phyloP scores from a whole-genome alignment of 2,113 vertebrate species.

The Pitta sordida region DNA sequence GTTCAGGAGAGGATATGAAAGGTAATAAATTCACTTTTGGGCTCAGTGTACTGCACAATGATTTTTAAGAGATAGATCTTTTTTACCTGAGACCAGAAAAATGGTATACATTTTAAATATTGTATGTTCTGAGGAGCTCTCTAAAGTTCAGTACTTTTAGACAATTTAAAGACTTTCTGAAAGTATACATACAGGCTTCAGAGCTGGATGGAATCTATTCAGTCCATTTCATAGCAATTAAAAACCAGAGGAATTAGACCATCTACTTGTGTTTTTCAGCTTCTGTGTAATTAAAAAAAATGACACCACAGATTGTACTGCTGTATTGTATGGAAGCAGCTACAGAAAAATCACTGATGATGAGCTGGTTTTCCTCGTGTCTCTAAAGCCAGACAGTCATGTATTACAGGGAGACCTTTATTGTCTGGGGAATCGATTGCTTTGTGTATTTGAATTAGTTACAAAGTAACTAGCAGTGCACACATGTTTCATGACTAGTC shows the following conservation, averaged over 20 bases:
- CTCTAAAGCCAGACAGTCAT: background rate
- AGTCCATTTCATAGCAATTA: background rate
- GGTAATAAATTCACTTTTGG: background rate
- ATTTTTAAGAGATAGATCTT: background rate
- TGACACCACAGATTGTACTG: background rate
- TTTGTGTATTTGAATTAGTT: background rate
- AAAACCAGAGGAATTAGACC: background rate
- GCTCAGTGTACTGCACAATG: background rate
- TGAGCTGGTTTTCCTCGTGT: background rate
- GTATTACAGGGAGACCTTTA: background rate
- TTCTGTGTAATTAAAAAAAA: background rate
- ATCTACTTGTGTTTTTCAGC: background rate
- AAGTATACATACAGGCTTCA: background rate
- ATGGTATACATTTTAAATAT: background rate
- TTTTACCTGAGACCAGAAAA: background rate
- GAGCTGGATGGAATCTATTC: background rate
- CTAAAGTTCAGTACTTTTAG: background rate
- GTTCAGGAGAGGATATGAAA: background rate
- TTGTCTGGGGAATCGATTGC: background rate
- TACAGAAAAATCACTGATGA: background rate
- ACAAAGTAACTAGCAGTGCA: background rate
- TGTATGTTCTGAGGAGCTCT: background rate
- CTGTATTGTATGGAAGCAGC: background rate
- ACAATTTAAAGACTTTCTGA: background rate
- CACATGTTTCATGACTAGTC: background rate